Base-by-base conservation (phyloP, 1,140 invertebrate species). In the Stegodyphus dumicola region DNA sequence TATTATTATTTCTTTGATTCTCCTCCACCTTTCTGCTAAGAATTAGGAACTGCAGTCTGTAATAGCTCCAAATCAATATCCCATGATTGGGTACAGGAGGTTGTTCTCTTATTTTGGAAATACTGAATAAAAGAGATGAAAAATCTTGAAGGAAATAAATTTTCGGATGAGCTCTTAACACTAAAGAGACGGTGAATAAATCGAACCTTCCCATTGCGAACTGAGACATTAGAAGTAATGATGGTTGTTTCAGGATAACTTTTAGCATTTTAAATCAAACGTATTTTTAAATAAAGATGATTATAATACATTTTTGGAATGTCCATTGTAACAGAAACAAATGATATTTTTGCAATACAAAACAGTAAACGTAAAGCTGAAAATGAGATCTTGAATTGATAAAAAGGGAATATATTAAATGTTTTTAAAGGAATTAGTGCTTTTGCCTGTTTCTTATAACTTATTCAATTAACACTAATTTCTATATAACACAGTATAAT, bases 21-120 rank as follows among this genome's bases (percentile, higher is more conserved):
- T 7, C 6, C 33, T 6, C 48, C 56, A 70, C 17, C 48, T 15
- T 54, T 65, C 9, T 52, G 33, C 11, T 79, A 79, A 79, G 54
- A 79, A 70, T 79, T 79, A 79, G 18, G 54, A 48, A 54, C 65
- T 33, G 53, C 7, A 79, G 53, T 79, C 7, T 6, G 51, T 33
- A 66, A 66, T 33, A 67, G 56, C 51, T 77, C 33, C 7, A 65
- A 77, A 77, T 77, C 75, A 77, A 66, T 77, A 77, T 77, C 17
- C 56, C 56, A 60, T 15, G 56, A 11, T 60, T 60, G 56, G 15
- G 9, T 9, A 60, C 15, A 60, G 9, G 56, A 60, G 15, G 9
- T 11, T 60, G 9, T 60, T 15, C 56, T 5, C 15, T 60, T 60
- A 33, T 33, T 33, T 33, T 33, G 33, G 33, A 33, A 33, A 33